Percentiles rank a stretch among this genome's conserved stretches.
These are phyloP conservation scores for Deladenus siricidicola DNA, from an alignment of 2,888 invertebrate genomes.

Conservation along the genomic window DNA sequence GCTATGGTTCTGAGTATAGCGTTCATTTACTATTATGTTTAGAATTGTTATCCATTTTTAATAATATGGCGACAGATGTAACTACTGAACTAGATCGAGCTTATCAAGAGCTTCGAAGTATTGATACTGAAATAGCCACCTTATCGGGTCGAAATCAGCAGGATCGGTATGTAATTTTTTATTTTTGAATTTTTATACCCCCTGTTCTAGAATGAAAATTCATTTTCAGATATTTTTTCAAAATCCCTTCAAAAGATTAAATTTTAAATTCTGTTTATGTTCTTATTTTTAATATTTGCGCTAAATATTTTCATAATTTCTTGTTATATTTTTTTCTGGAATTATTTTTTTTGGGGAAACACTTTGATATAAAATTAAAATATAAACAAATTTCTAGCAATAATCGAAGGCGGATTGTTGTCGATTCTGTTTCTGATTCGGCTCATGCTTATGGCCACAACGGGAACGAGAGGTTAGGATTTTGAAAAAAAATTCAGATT, in stretches of 20 bases:
- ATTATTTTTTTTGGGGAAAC: too few relatives aligned
- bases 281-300: too few relatives aligned
- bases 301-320: too few relatives aligned
- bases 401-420: not conserved
- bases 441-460: not conserved
- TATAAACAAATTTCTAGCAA: not conserved
- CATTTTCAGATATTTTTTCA: too few relatives aligned
- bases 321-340: too few relatives aligned
- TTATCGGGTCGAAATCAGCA: constrained; percentile 5
- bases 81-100: constrained; percentile 13
- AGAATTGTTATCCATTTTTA: not conserved
- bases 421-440: not conserved
- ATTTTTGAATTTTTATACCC: too few relatives aligned
- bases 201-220: too few relatives aligned
- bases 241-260: too few relatives aligned
- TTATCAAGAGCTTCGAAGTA: constrained; percentile 17
- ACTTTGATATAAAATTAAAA: too few relatives aligned
- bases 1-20: too few relatives aligned
- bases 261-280: too few relatives aligned
- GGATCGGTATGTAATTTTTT: not conserved
- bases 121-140: constrained; percentile 16
- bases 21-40: too few relatives aligned
- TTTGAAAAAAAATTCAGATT: not conserved
- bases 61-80: constrained; percentile 15
- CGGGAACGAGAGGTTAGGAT: not conserved